Evolutionary conservation across 1,140 invertebrate genomes (phyloP), one percentile per base, ranked within the genome.

Genomic region (Dysdera silvatica): DNA sequence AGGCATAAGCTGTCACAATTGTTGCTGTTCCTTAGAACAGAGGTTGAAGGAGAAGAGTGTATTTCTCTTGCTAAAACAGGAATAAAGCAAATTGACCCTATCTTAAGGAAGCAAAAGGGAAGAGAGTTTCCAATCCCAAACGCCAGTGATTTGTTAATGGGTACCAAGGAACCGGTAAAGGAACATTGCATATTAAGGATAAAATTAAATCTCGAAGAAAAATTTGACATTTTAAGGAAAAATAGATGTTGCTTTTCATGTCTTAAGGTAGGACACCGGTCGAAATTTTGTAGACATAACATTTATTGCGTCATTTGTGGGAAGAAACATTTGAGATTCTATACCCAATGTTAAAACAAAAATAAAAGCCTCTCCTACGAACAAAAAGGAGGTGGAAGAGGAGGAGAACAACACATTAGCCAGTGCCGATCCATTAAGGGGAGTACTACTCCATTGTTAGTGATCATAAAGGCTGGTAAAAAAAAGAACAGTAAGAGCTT

Each of bases 21-120:
- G 26, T 66, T 74, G 48, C 35, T 28, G 10, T 74, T 74, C 58
- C 41, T 74, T 0, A 58, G 66, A 53, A 12, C 5, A 10, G 69
- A 73, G 48, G 70, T 74, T 0, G 31, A 70, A 23, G 61, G 55
- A 14, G 70, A 74, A 33, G 52, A 71, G n/a, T 18, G 71, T 33
- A 69, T 73, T 6, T 26, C 45, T 0, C 63, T 75, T 43, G 68
- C 71, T 0, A 65, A 40, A 51, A 23, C 4, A 7, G 47, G 37
- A 45, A 23, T 53, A 20, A 20, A 45, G 52, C 16, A 26, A n/a
- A 28, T 14, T 23, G 16, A n/a, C 2, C 18, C 23, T 7, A 47
- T 16, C 8, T 10, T 29, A n/a, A 18, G 16, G 24, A 14, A 18
- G 23, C 2, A 47, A 28, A 45, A 24, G 5, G 23, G 20, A 20